Conservation (phyloP, 2,888 invertebrate genomes). For the Tigriopus californicus region DNA sequence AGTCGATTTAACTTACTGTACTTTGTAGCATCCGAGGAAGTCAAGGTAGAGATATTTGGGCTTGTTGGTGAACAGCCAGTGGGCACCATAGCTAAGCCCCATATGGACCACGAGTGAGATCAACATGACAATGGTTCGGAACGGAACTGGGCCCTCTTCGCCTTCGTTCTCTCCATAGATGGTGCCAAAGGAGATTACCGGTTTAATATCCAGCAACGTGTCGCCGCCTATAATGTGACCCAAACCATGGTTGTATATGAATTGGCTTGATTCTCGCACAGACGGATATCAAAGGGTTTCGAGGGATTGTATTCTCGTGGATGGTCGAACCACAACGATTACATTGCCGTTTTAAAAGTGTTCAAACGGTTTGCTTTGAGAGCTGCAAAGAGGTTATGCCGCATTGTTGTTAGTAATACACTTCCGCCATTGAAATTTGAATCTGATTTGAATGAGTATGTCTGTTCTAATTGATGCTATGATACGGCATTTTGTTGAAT, state of each 20-base stretch:
- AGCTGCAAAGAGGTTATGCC: too few relatives aligned
- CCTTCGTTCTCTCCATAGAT: not conserved
- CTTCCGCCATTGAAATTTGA: too few relatives aligned
- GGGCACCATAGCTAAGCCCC: not conserved
- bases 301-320: too few relatives aligned
- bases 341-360: too few relatives aligned
- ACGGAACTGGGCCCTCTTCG: not conserved
- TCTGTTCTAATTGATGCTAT: too few relatives aligned
- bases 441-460: too few relatives aligned
- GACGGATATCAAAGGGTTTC: too few relatives aligned
- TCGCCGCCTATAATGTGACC: not conserved
- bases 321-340: too few relatives aligned
- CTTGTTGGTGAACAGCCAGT: not conserved
- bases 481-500: too few relatives aligned
- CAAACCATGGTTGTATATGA: not conserved
- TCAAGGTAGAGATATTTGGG: not conserved
- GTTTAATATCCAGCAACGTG: not conserved
- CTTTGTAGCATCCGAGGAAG: not conserved
- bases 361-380: too few relatives aligned
- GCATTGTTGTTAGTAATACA: too few relatives aligned
- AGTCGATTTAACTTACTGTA: not conserved
- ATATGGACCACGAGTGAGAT: not conserved
- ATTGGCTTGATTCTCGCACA: too few relatives aligned
- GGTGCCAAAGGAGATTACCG: slow-evolving; percentile 1
- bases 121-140: slow-evolving; percentile 9